Evolutionary conservation across 2,113 vertebrate genomes (phyloP).

Genomic region (Macquaria ambigua): DNA sequence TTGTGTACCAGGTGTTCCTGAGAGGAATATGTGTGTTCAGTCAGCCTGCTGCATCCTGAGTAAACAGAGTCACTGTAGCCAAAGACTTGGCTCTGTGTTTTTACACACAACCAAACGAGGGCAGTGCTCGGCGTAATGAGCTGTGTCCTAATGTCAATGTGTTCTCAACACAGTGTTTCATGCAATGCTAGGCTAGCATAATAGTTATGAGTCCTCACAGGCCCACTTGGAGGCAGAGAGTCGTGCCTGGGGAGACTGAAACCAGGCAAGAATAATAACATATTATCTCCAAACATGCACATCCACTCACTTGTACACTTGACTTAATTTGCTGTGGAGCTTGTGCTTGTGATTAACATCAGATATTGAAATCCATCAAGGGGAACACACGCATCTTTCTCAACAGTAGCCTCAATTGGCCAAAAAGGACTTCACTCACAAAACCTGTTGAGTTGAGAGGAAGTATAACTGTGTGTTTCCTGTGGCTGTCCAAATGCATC

Average conservation of each 20-base stretch:
- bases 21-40: conserved; percentile 18
- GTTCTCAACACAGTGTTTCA: conserved; percentile 30
- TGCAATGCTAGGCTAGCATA: conserved; percentile 2
- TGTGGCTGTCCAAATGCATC: not conserved
- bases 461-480: not conserved
- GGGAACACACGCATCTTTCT: not conserved
- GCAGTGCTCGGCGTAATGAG: conserved; percentile 18
- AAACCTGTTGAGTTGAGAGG: not conserved
- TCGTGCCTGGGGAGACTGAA: not conserved
- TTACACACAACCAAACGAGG: not conserved
- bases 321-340: conserved; percentile 17
- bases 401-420: too few relatives aligned
- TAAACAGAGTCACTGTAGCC: conserved; percentile 19
- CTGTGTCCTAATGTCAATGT: conserved; percentile 15
- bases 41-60: conserved; percentile 9
- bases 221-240: not conserved
- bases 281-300: conserved; percentile 1
- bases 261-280: not conserved
- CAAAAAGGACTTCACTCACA: not conserved
- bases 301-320: not conserved
- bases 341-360: not conserved
- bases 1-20: not conserved
- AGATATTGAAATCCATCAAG: not conserved
- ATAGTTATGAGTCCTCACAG: not conserved
- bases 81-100: conserved; percentile 4